phyloP scores from a whole-genome alignment of 1,140 invertebrate species.

The Tribolium madens region DNA sequence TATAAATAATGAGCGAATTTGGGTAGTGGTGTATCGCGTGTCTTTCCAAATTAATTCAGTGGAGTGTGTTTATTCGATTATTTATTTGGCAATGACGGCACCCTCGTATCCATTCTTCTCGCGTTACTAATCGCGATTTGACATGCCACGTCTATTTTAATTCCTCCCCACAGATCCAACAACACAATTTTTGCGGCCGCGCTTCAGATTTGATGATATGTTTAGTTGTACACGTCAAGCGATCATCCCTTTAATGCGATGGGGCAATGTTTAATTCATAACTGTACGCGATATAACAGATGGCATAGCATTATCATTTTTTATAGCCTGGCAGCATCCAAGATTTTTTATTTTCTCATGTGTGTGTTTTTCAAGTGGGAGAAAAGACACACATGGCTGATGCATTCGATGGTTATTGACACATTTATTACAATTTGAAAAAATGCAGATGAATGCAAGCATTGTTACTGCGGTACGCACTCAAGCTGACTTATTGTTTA shows the following conservation, averaged over 20 bases:
- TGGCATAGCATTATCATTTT: neutral
- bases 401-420: neutral
- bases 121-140: slow-evolving; percentile 64
- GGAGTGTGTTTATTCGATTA: slow-evolving; percentile 64
- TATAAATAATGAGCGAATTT: slow-evolving; percentile 27
- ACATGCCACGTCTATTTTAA: slow-evolving; percentile 63
- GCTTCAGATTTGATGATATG: slow-evolving; percentile 28
- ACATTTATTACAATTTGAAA: neutral
- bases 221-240: slow-evolving; percentile 20
- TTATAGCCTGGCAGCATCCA: neutral
- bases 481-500: neutral
- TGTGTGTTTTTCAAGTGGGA: neutral
- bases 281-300: neutral
- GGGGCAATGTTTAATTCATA: slow-evolving; percentile 29
- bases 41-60: slow-evolving; percentile 61
- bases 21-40: slow-evolving; percentile 59
- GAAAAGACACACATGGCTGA: neutral
- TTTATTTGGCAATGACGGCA: slow-evolving; percentile 63
- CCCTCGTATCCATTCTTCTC: slow-evolving; percentile 61
- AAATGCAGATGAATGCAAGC: neutral
- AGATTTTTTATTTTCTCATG: neutral
- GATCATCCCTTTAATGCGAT: slow-evolving; percentile 6
- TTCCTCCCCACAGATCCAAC: slow-evolving; percentile 49
- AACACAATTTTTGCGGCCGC: slow-evolving; percentile 33
- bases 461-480: neutral